phyloP scores from a whole-genome alignment of 2,797 vertebrate species.

The Platalea minor region DNA sequence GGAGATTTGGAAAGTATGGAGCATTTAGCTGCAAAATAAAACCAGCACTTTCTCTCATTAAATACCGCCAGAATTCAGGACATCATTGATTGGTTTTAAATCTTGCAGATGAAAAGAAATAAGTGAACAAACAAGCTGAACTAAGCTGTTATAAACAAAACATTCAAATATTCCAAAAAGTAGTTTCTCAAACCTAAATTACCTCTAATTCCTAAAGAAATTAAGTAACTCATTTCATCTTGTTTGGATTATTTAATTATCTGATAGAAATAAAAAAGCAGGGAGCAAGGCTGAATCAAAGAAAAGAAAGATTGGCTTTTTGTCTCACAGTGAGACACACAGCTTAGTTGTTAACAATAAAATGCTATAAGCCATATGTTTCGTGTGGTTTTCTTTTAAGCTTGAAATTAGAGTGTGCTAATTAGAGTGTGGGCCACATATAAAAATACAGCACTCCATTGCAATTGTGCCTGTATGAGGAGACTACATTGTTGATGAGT shows the following conservation, averaged over 20 bases:
- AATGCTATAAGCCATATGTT: constrained; percentile 58
- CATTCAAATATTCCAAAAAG: constrained; percentile 1
- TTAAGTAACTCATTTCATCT: constrained; percentile 64
- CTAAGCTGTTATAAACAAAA: constrained; percentile 30
- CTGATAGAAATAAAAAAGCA: constrained; percentile 51
- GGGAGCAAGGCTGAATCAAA: constrained; percentile 48
- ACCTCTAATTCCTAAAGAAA: constrained; percentile 54
- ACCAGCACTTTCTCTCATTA: neutral
- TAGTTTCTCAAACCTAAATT: constrained; percentile 54
- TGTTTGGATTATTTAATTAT: constrained; percentile 73
- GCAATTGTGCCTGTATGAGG: constrained; percentile 33
- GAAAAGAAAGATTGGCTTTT: constrained; percentile 60
- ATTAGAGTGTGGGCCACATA: constrained; percentile 58
- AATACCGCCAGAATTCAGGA: neutral
- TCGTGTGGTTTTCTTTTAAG: constrained; percentile 60
- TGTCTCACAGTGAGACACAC: constrained; percentile 49
- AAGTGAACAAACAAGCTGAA: neutral
- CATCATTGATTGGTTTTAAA: neutral
- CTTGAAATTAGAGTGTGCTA: constrained; percentile 70
- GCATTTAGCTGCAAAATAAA: neutral
- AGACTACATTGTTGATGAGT: constrained; percentile 29
- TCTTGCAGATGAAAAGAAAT: constrained; percentile 32
- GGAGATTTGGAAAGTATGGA: neutral
- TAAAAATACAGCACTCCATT: constrained; percentile 54
- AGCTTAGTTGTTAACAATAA: constrained; percentile 61